Percentiles rank a stretch among this genome's conserved stretches.
Evolutionary conservation across 1,140 invertebrate genomes (phyloP).

Genomic region (Glossosoma conforme): DNA sequence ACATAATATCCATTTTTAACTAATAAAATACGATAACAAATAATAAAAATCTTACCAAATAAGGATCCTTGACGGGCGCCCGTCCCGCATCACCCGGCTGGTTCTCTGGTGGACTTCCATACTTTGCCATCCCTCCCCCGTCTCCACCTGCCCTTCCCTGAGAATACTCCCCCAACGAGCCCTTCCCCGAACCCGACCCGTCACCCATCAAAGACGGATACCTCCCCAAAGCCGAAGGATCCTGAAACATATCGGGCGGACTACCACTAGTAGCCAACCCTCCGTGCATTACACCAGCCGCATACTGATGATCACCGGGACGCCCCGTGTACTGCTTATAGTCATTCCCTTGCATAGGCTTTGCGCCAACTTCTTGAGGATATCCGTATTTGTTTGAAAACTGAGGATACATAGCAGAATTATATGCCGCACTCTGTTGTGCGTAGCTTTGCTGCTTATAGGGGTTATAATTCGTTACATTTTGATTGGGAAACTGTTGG

Average conservation of each 20-base stretch:
- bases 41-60: not conserved
- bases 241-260: too few species aligned
- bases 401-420: slow-evolving; percentile 12
- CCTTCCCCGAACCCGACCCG: too few species aligned
- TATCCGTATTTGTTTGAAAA: slow-evolving; percentile 7
- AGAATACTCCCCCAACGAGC: not conserved
- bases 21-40: not conserved
- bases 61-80: not conserved
- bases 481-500: not conserved
- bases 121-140: not conserved
- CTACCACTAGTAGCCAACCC: too few species aligned
- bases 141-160: not conserved
- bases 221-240: too few species aligned
- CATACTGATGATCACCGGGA: too few species aligned
- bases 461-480: not conserved
- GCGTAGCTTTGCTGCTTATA: not conserved
- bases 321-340: slow-evolving; percentile 1
- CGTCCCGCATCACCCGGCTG: not conserved
- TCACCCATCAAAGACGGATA: too few species aligned
- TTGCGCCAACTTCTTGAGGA: slow-evolving; percentile 3
- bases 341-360: slow-evolving; percentile 5
- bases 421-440: slow-evolving; percentile 1
- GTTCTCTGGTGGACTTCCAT: not conserved
- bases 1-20: too few species aligned
- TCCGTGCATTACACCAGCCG: too few species aligned